These are phyloP conservation scores for Zingel zingel DNA, from an alignment of 2,113 vertebrate species.

Conservation along the genomic window DNA sequence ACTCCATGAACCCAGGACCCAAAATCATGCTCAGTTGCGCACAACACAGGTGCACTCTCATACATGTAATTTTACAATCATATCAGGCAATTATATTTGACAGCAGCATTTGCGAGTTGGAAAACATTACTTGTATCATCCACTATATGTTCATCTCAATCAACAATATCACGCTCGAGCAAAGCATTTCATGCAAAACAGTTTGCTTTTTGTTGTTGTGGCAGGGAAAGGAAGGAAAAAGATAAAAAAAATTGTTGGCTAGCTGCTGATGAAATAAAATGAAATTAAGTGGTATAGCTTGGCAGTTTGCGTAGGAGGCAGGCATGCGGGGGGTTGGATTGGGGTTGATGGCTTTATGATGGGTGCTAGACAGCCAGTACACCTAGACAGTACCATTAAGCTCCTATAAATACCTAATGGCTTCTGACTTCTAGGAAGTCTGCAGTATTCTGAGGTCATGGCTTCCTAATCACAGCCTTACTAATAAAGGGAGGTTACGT, in stretches of 20 bases:
- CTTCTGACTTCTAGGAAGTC: conserved; percentile 80
- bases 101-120: conserved; percentile 32
- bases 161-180: conserved; percentile 34
- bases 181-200: conserved; percentile 58
- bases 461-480: conserved; percentile 69
- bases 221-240: conserved; percentile 2
- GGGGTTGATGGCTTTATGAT: conserved; percentile 49
- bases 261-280: conserved; percentile 76
- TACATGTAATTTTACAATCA: conserved; percentile 49
- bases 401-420: conserved; percentile 79
- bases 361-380: conserved; percentile 53
- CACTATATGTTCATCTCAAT: conserved; percentile 53
- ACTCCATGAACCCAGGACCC: not conserved
- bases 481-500: conserved; percentile 48
- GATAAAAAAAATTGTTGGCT: conserved; percentile 58
- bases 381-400: conserved; percentile 69
- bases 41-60: conserved; percentile 44
- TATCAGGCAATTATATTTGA: conserved; percentile 57
- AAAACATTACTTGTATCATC: conserved; percentile 44
- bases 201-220: conserved; percentile 28
- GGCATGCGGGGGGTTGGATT: not conserved
- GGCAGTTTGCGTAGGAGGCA: conserved; percentile 41
- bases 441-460: conserved; percentile 61
- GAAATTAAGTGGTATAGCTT: conserved; percentile 64
- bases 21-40: not conserved